A percentile compares a stretch with the other conserved stretches of the same genome.
These are phyloP conservation scores for Heterocephalus glaber DNA, from an alignment of 2,113 vertebrate genomes.

Conservation along the genomic window DNA sequence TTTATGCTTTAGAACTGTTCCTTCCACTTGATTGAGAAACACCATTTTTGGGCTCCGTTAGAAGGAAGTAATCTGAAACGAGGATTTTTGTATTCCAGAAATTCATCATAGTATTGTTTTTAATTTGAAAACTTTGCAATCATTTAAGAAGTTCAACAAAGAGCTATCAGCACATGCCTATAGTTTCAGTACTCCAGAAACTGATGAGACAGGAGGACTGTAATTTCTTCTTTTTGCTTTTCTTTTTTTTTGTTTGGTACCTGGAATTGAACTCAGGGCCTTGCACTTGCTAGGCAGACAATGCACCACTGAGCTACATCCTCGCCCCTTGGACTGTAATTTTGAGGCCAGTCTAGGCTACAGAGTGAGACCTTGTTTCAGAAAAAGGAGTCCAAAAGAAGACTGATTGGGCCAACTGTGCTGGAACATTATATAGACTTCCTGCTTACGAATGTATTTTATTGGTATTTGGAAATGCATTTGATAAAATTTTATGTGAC, in stretches of 20 bases:
- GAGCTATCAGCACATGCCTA: background rate
- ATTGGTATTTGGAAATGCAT: conserved; percentile 7
- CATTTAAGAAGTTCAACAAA: conserved; percentile 32
- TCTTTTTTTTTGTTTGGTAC: too few relatives aligned
- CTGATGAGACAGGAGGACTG: background rate
- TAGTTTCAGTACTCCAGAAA: background rate
- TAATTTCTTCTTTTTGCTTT: background rate
- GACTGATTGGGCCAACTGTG: conserved; percentile 28
- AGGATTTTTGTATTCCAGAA: background rate
- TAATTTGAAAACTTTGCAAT: conserved; percentile 27
- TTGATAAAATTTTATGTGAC: conserved; percentile 60
- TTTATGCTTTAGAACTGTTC: conserved; percentile 34
- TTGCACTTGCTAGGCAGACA: too few relatives aligned
- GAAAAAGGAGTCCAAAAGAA: conserved; percentile 21
- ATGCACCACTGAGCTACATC: too few relatives aligned
- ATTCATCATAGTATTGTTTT: background rate
- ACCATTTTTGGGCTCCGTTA: conserved; percentile 39
- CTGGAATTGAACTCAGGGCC: too few relatives aligned
- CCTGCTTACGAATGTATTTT: conserved; percentile 10
- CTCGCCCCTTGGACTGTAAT: background rate
- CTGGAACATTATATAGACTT: conserved; percentile 3
- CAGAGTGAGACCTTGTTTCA: background rate
- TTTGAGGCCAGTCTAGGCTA: background rate
- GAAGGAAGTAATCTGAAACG: conserved; percentile 21
- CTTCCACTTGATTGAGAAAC: background rate